phyloP scores from a whole-genome alignment of 2,888 invertebrate genomes.

The Antheraea yamamai region DNA sequence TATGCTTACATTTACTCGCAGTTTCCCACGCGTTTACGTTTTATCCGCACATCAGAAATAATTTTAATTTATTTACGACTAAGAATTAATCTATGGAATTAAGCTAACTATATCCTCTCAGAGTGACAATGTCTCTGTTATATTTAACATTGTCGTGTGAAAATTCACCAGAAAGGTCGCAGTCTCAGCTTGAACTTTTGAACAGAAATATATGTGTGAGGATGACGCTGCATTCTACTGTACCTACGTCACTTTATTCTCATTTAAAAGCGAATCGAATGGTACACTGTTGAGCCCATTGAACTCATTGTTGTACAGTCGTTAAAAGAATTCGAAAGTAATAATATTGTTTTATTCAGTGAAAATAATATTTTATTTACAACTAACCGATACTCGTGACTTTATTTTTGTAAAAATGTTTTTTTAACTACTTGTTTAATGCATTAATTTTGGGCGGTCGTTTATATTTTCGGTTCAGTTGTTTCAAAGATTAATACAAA shows the following conservation, averaged over 20 bases:
- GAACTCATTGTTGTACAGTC: constrained; percentile 9
- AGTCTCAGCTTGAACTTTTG: constrained; percentile 14
- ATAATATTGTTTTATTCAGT: neutral
- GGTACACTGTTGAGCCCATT: constrained; percentile 12
- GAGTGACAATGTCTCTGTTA: neutral
- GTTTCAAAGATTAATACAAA: too few species aligned
- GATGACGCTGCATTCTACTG: constrained; percentile 1
- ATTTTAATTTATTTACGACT: neutral
- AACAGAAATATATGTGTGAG: constrained; percentile 9
- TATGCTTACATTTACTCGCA: too few species aligned
- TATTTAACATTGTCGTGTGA: neutral
- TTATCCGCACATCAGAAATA: neutral
- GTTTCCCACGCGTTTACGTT: too few species aligned
- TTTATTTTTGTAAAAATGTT: too few species aligned
- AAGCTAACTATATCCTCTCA: neutral
- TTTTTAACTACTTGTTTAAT: too few species aligned
- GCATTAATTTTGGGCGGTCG: too few species aligned
- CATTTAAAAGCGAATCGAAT: constrained; percentile 14
- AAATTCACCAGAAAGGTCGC: constrained; percentile 5
- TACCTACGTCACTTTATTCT: constrained; percentile 4
- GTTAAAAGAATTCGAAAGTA: neutral
- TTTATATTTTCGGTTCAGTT: too few species aligned
- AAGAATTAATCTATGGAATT: neutral
- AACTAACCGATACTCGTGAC: too few species aligned
- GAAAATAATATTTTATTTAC: too few species aligned